Conservation (phyloP, 2,888 invertebrate species). For the Drosophila kuntzei region DNA sequence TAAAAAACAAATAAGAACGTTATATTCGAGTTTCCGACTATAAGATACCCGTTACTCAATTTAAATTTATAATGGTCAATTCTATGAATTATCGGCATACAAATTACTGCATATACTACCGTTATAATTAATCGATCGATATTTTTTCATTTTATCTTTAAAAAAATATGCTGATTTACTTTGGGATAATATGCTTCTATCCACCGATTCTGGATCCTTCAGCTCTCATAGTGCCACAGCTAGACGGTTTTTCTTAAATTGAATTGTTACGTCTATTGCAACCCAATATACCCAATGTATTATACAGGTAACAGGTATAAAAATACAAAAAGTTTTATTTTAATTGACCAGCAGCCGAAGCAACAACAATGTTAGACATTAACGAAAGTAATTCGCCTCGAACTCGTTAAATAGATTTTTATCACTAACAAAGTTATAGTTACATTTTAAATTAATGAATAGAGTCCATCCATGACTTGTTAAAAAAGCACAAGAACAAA, state of each 20-base stretch:
- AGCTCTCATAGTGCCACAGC: too few relatives aligned
- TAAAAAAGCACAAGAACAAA: constrained; percentile 1
- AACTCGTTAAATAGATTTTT: constrained; percentile 26
- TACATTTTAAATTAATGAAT: constrained; percentile 23
- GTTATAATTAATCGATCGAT: background rate
- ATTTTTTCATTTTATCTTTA: too few relatives aligned
- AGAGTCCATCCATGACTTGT: constrained; percentile 6
- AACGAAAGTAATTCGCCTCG: constrained; percentile 52
- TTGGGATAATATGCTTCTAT: background rate
- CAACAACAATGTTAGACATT: constrained; percentile 24
- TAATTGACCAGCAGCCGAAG: constrained; percentile 56
- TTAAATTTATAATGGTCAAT: background rate
- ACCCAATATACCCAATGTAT: background rate
- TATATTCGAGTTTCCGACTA: background rate
- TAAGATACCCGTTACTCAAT: background rate
- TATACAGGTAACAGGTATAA: background rate
- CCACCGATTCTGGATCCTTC: background rate
- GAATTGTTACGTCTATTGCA: background rate
- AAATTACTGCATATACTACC: background rate
- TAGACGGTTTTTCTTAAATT: too few relatives aligned
- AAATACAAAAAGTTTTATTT: constrained; percentile 45
- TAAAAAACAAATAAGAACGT: constrained; percentile 10
- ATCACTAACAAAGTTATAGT: constrained; percentile 21
- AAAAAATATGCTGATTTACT: too few relatives aligned
- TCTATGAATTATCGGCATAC: background rate